Base-by-base conservation (phyloP, 2,888 invertebrate species). In the Ramazzottius varieornatus region DNA sequence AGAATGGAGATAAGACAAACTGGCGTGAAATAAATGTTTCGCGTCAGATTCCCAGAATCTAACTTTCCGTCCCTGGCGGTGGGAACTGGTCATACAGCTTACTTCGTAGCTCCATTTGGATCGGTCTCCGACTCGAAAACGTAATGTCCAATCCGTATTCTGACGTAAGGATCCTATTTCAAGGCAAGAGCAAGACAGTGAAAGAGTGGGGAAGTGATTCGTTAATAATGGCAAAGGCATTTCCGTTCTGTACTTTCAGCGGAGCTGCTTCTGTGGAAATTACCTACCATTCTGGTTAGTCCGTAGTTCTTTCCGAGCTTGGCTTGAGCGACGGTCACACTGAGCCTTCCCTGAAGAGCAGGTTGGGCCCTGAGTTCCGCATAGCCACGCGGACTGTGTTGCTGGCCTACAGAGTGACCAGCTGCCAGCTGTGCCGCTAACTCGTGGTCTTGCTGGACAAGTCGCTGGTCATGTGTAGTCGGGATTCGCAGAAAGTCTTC, bases 111-210 rank as follows among this genome's bases (percentile, higher is more conserved):
- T 34, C 93, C 96, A 78, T 88, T 93, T 67, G 86, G 83, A 74
- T 88, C 88, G 1, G 93, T 93, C 72, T 88, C 90, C 0, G 93
- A 94, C 79, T 96, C 94, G 77, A 91, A 92, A 67, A 92, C 86
- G 71, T 86, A 85, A 76, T 93, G 92, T 0, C 93, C 96, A 32
- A 94, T 84, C 69, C 92, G 82, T 66, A 96, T 77, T 66, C 94
- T 82, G 34, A 88, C 90, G 75, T 94, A 96, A 0, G 93, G 93
- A 77, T 94, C 93, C 40, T 40, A n/a, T n/a, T n/a, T n/a, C n/a
- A n/a, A n/a, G n/a, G n/a, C n/a, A n/a, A n/a, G n/a, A n/a, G n/a
- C n/a, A n/a, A n/a, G n/a, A n/a, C n/a, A n/a, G n/a, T n/a, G n/a
- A n/a, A n/a, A n/a, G n/a, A n/a, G n/a, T n/a, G n/a, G n/a, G n/a